Evolutionary conservation across 2,888 invertebrate genomes (phyloP), one percentile per base, ranked within the genome.

Genomic region (Drosophila emarginata): DNA sequence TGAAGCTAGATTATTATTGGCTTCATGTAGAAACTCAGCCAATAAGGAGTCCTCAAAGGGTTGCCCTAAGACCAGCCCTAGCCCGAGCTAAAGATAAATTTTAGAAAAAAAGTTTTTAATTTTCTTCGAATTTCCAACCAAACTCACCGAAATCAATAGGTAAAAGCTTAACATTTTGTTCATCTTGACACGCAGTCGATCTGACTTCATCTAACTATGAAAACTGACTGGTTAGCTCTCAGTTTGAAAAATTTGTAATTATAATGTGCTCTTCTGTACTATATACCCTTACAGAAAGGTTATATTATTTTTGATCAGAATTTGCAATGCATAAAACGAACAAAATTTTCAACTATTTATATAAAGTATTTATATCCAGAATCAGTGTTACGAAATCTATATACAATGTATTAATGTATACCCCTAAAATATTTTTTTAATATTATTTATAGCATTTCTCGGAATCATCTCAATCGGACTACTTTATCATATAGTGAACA

Each of bases 1-100:
- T 1, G 62, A 50, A 1, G 85, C 79, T 6, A 90, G 62, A 3
- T 84, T 77, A 12, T 72, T 71, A 74, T 91, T 91, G n/a, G 88
- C 82, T n/a, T 75, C 75, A 2, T 56, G 63, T 0, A 91, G 67
- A 45, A 90, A 90, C 11, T 72, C 62, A 0, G 70, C 61, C 2
- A 88, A 65, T 0, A 71, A 75, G 0, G 39, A 18, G 58, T 89
- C 76, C 6, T 58, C 11, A 4, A 15, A 4, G 2, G 64, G 2
- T 28, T 18, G 52, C 3, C 75, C 65, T 32, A 62, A 54, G 1
- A 12, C 4, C 1, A 57, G 1, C 62, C 15, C 53, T 26, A 40
- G 5, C n/a, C 21, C 15, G 1, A 66, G 15, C 80, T 83, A 18
- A 11, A 36, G n/a, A n/a, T 14, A 4, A 4, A 26, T 12, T 4